phyloP scores from a whole-genome alignment of 2,888 invertebrate genomes.

The Acanthosepion pharaonis region DNA sequence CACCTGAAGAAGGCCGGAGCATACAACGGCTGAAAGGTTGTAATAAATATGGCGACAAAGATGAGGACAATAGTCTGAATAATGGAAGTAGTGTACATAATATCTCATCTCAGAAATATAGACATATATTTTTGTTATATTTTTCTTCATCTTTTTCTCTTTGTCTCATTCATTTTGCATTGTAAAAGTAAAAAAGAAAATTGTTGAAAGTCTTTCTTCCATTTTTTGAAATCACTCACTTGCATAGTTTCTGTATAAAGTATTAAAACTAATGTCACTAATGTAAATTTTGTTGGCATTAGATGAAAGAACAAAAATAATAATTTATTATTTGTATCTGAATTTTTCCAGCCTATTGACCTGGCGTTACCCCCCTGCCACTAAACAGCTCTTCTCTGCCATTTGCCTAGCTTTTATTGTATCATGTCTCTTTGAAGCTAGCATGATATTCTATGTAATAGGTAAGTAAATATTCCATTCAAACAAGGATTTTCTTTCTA shows the following conservation, averaged over 20 bases:
- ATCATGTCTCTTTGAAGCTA: conserved; percentile 67
- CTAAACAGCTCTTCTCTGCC: conserved; percentile 68
- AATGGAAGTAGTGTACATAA: too few relatives aligned
- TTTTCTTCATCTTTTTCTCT: background rate
- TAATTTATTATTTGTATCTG: conserved; percentile 40
- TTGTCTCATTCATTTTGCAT: background rate
- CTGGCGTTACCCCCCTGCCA: conserved; percentile 73
- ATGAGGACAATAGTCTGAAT: too few relatives aligned
- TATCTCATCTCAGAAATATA: too few relatives aligned
- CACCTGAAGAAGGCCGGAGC: too few relatives aligned
- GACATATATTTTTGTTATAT: background rate
- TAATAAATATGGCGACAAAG: too few relatives aligned
- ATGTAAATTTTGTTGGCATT: background rate
- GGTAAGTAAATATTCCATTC: conserved; percentile 57
- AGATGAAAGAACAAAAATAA: background rate
- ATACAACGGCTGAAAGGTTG: too few relatives aligned
- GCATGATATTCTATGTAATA: conserved; percentile 68
- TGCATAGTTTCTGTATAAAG: too few relatives aligned
- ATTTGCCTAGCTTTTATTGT: conserved; percentile 68
- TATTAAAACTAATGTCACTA: too few relatives aligned
- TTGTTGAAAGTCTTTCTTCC: too few relatives aligned
- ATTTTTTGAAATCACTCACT: too few relatives aligned
- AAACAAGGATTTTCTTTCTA: background rate
- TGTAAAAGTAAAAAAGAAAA: background rate
- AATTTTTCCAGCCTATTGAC: conserved; percentile 71